Evolutionary conservation across 2,888 invertebrate genomes (phyloP).

Genomic region (Steromphala cineraria): DNA sequence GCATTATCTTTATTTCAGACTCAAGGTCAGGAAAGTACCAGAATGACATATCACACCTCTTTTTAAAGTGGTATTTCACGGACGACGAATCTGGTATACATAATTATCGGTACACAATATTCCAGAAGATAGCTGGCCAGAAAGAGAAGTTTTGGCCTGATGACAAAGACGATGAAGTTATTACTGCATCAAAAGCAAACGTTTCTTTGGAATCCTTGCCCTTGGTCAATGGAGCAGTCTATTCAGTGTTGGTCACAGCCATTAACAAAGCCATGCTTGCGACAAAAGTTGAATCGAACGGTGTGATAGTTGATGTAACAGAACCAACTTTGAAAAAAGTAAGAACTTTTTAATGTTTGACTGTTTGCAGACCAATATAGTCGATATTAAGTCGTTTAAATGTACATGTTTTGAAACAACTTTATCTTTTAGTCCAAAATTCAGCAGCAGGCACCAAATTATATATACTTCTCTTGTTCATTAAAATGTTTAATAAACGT

Average conservation of each 20-base stretch:
- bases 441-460: too few species aligned
- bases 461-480: too few species aligned
- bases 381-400: too few species aligned
- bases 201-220: constrained; percentile 25
- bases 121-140: constrained; percentile 40
- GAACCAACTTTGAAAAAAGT: constrained; percentile 50
- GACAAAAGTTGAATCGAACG: constrained; percentile 48
- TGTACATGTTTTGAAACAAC: too few species aligned
- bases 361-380: too few species aligned
- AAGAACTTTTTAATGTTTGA: neutral
- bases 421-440: too few species aligned
- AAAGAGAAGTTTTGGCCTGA: constrained; percentile 48
- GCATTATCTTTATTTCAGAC: constrained; percentile 23
- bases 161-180: constrained; percentile 14
- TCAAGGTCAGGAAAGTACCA: constrained; percentile 32
- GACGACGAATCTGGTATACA: constrained; percentile 52
- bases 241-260: constrained; percentile 51
- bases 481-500: too few species aligned
- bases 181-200: neutral
- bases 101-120: constrained; percentile 46
- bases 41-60: constrained; percentile 30
- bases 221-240: constrained; percentile 46
- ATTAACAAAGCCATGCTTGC: constrained; percentile 49
- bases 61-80: constrained; percentile 45
- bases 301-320: constrained; percentile 54